Evolutionary conservation across 2,888 invertebrate genomes (phyloP).

Genomic region (Octonoba sinensis): DNA sequence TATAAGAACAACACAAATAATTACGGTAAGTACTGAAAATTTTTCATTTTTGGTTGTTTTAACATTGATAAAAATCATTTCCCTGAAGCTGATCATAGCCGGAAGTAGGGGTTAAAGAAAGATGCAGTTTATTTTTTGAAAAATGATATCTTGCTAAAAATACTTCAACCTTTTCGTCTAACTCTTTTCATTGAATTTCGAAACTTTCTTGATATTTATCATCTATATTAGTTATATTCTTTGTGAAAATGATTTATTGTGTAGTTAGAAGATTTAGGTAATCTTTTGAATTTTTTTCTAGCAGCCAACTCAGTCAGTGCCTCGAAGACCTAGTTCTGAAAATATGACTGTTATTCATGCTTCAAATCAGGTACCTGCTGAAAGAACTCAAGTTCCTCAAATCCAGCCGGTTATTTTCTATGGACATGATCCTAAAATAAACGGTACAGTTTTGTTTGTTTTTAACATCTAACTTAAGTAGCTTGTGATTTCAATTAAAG

Average conservation of each 20-base stretch:
- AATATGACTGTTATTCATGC: constrained; percentile 34
- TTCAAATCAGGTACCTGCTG: constrained; percentile 29
- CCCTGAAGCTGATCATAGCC: no score
- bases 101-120: no score
- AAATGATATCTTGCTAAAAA: no score
- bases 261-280: no score
- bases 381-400: constrained; percentile 39
- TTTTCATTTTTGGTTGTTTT: background rate
- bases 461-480: background rate
- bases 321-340: constrained; percentile 47
- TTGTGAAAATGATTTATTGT: no score
- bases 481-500: no score
- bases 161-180: background rate
- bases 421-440: constrained; percentile 92
- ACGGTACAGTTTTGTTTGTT: constrained; percentile 73
- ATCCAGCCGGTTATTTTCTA: constrained; percentile 81
- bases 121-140: no score
- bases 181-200: background rate
- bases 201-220: background rate
- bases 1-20: constrained; percentile 27
- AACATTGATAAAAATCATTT: background rate
- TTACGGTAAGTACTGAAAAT: constrained; percentile 20
- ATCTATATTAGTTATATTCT: background rate
- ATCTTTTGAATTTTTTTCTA: constrained; percentile 6
- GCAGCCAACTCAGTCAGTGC: constrained; percentile 33